Conservation (phyloP, 2,888 invertebrate species). For the Chymomyza procnemis region DNA sequence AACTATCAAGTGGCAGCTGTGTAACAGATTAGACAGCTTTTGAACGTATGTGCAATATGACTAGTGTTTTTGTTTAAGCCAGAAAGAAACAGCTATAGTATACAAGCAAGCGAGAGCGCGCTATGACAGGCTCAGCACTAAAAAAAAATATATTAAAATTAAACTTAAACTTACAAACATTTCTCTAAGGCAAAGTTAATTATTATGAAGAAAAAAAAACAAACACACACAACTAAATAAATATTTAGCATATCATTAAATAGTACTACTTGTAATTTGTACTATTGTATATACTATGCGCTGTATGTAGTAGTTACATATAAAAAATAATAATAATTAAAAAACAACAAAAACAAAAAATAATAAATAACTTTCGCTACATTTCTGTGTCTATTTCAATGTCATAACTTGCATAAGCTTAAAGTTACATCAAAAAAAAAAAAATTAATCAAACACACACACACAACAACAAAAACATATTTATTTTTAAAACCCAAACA, state of each 20-base stretch:
- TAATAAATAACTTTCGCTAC: slow-evolving; percentile 1
- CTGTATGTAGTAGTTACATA: not conserved
- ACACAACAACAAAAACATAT: slow-evolving; percentile 27
- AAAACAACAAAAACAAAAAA: not conserved
- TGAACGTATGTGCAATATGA: slow-evolving; percentile 79
- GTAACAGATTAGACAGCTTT: slow-evolving; percentile 35
- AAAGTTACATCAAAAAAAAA: slow-evolving; percentile 22
- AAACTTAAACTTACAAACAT: not conserved
- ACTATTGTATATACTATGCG: slow-evolving; percentile 21
- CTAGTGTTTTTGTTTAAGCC: slow-evolving; percentile 77
- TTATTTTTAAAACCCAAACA: slow-evolving; percentile 43
- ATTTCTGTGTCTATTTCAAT: slow-evolving; percentile 50
- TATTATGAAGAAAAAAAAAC: too few species aligned
- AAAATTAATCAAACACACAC: slow-evolving; percentile 21
- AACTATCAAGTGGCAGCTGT: slow-evolving; percentile 5
- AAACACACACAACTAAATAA: slow-evolving; percentile 39
- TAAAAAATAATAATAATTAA: not conserved
- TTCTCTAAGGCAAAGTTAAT: not conserved
- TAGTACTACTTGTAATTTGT: not conserved
- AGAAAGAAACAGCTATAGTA: not conserved
- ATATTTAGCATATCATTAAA: slow-evolving; percentile 69
- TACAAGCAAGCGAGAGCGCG: too few species aligned
- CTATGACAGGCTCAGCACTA: not conserved
- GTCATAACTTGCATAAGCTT: slow-evolving; percentile 41
- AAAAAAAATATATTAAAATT: not conserved